A percentile compares a stretch with the other conserved stretches of the same genome.
phyloP scores from a whole-genome alignment of 23 tunicate genomes.

The Ascidia mentula region DNA sequence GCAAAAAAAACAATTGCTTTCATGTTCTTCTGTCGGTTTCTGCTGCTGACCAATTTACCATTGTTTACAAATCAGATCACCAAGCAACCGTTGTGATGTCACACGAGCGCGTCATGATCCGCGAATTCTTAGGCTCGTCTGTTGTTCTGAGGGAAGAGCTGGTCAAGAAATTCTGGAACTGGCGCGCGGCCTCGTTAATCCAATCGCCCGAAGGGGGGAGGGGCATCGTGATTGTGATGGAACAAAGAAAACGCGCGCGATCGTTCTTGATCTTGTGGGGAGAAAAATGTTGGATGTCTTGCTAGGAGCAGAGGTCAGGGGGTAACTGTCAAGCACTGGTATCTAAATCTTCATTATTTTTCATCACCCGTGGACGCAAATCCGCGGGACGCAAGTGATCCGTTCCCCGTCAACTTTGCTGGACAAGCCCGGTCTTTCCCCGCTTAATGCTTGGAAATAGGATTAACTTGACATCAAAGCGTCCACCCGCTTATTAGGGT shows the following conservation, averaged over 20 bases:
- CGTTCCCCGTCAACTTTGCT: neutral
- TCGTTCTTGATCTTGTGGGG: conserved; percentile 3
- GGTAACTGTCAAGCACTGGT: neutral
- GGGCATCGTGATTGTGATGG: too few relatives aligned
- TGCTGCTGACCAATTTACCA: too few relatives aligned
- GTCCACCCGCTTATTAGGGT: neutral
- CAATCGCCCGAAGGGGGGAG: too few relatives aligned
- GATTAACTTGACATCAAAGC: neutral
- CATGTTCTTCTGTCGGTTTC: too few relatives aligned
- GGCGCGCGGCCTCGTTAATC: conserved; percentile 9
- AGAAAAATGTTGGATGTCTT: too few relatives aligned
- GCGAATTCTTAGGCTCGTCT: too few relatives aligned
- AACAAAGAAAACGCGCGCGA: neutral
- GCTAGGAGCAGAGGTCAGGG: conserved; percentile 1
- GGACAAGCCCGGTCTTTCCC: neutral
- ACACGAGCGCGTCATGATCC: too few relatives aligned
- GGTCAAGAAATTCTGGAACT: neutral
- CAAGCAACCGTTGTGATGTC: too few relatives aligned
- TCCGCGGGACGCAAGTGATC: neutral
- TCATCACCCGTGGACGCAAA: neutral
- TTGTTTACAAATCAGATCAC: too few relatives aligned
- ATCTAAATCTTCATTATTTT: conserved; percentile 2
- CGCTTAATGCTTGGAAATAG: neutral
- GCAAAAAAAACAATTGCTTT: too few relatives aligned
- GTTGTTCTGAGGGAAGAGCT: too few relatives aligned